phyloP scores from a whole-genome alignment of 2,888 invertebrate species.

The Eugnorisma glareosa region DNA sequence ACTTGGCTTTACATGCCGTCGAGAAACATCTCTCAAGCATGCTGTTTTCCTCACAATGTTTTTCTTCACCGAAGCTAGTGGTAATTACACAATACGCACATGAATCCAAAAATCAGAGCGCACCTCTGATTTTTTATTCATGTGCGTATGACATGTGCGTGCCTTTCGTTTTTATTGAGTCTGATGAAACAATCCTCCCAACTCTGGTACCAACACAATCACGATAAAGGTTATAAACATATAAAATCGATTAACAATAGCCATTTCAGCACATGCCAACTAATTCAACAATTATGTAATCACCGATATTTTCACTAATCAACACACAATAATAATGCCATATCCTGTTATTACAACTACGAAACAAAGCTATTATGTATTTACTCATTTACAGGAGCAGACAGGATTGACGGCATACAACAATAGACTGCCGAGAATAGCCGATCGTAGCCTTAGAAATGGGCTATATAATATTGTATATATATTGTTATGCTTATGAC shows the following conservation, averaged over 20 bases:
- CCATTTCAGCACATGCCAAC: not conserved
- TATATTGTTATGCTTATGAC: conserved; percentile 15
- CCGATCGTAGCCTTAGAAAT: not conserved
- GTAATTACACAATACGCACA: too few species aligned
- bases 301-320: conserved; percentile 30
- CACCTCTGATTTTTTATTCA: too few species aligned
- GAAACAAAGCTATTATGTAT: conserved; percentile 23
- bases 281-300: conserved; percentile 1
- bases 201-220: not conserved
- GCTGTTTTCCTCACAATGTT: too few species aligned
- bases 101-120: too few species aligned
- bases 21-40: too few species aligned
- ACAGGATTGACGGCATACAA: conserved; percentile 35
- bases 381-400: conserved; percentile 31
- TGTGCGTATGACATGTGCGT: too few species aligned
- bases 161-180: too few species aligned
- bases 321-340: not conserved
- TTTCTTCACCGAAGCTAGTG: too few species aligned
- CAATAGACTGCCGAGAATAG: conserved; percentile 23
- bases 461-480: not conserved
- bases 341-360: conserved; percentile 42
- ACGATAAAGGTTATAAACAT: not conserved
- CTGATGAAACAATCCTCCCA: not conserved
- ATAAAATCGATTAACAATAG: conserved; percentile 8
- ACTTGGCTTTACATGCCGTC: too few species aligned